Conservation (phyloP, 37 sponge, comb jelly and placozoan genomes). For the Cladorhizidae sp. region DNA sequence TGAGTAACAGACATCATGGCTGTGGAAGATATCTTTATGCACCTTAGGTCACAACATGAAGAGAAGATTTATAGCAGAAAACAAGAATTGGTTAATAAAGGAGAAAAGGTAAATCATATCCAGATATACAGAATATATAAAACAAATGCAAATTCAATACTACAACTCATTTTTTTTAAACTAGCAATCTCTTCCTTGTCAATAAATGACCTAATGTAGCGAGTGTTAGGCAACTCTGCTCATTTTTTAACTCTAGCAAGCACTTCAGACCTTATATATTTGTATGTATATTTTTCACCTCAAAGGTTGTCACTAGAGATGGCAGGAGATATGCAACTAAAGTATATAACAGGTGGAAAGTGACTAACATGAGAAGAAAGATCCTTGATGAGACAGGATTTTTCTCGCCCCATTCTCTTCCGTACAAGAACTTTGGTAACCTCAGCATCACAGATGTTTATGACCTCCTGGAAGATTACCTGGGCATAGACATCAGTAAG, state of each 20-base stretch:
- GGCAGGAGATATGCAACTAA: slow-evolving; percentile 21
- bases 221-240: too few species aligned
- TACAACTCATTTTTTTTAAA: too few species aligned
- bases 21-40: slow-evolving; percentile 3
- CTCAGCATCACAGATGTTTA: slow-evolving; percentile 40
- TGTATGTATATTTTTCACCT: not conserved
- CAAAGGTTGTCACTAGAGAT: slow-evolving; percentile 26
- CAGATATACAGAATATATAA: too few species aligned
- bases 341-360: slow-evolving; percentile 18
- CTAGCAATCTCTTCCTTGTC: too few species aligned
- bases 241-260: too few species aligned
- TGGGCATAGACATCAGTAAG: slow-evolving; percentile 9
- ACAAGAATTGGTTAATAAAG: not conserved
- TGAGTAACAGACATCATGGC: not conserved
- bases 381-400: slow-evolving; percentile 24
- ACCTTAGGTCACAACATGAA: slow-evolving; percentile 4
- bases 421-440: slow-evolving; percentile 45
- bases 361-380: slow-evolving; percentile 34
- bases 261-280: too few species aligned
- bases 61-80: not conserved
- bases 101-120: too few species aligned
- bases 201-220: too few species aligned
- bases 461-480: slow-evolving; percentile 22
- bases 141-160: too few species aligned
- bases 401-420: slow-evolving; percentile 28